Base-by-base conservation (phyloP, 2,888 invertebrate species). In the Papilio demoleus region DNA sequence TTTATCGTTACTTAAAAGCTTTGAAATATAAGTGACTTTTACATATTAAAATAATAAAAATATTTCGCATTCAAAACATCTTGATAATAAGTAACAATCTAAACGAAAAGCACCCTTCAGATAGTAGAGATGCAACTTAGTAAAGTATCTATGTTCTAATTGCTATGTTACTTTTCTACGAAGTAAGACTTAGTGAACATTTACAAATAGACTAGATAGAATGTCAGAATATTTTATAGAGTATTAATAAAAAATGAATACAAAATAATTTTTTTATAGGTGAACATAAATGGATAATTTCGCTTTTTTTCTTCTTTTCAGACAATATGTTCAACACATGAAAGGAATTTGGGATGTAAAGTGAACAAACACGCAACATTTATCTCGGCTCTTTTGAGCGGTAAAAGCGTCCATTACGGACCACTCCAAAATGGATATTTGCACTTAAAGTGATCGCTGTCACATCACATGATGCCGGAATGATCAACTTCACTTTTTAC, bases 381-480 rank as follows among this genome's bases (percentile, higher is more conserved):
- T 87, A 88, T 90, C 87, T 86, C 76, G 75, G 78, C 76, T 79
- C 79, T 77, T 68, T 77, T 78, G 80, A 79, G 81, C 84, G 86
- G 84, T 87, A 86, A 88, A 88, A 88, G 87, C 85, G 78, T 87
- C 87, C 86, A 88, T 88, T 88, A 88, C 80, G 77, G 78, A 73
- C 75, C 74, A 76, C 76, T 79, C 77, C 75, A 79, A 81, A 88
- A 89, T 89, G 88, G 86, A 87, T 86, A 85, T 84, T 79, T 87
- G 87, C 88, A 88, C 89, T 89, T 87, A 68, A 68, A 59, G 64
- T 68, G 65, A 69, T 69, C 65, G 69, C 69, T 61, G 69, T 65
- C 69, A 53, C 69, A 65, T 61, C 65, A 69, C 69, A 69, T 69
- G 69, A 69, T 61, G 65, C 65, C 65, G 40, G 61, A 61, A 69